Percentiles rank a stretch among this genome's conserved stretches.
These are phyloP conservation scores for Falco concolor DNA, from an alignment of 2,797 vertebrate species.

Conservation along the genomic window DNA sequence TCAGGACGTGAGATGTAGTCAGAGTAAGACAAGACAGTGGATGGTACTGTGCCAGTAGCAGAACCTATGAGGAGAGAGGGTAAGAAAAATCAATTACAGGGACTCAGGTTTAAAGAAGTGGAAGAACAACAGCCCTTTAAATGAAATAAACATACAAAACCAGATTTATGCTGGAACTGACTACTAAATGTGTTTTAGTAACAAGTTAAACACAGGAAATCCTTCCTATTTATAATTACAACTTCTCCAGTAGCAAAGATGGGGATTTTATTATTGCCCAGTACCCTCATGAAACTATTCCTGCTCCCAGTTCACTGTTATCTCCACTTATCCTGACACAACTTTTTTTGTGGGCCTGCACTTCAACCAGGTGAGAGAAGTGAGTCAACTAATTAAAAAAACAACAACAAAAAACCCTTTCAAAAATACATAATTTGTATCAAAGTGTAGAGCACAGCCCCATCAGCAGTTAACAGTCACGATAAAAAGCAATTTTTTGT, in stretches of 20 bases:
- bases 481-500: neutral
- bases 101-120: neutral
- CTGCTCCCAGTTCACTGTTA: neutral
- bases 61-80: slow-evolving; percentile 66
- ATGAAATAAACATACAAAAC: neutral
- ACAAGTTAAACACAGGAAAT: neutral
- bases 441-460: neutral
- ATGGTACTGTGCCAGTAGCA: slow-evolving; percentile 81
- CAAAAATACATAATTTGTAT: neutral
- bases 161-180: neutral
- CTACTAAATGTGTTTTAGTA: neutral
- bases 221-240: neutral
- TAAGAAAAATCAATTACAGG: neutral
- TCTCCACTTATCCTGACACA: neutral
- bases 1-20: slow-evolving; percentile 85
- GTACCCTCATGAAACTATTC: neutral
- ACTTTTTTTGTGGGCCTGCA: neutral
- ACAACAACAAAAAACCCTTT: too few species aligned
- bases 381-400: neutral
- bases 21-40: slow-evolving; percentile 80
- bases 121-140: neutral
- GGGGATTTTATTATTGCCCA: neutral
- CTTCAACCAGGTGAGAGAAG: neutral
- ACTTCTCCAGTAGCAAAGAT: neutral
- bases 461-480: neutral